Evolutionary conservation across 2,888 invertebrate genomes (phyloP), one percentile per base, ranked within the genome.

Genomic region (Taenaris catops): DNA sequence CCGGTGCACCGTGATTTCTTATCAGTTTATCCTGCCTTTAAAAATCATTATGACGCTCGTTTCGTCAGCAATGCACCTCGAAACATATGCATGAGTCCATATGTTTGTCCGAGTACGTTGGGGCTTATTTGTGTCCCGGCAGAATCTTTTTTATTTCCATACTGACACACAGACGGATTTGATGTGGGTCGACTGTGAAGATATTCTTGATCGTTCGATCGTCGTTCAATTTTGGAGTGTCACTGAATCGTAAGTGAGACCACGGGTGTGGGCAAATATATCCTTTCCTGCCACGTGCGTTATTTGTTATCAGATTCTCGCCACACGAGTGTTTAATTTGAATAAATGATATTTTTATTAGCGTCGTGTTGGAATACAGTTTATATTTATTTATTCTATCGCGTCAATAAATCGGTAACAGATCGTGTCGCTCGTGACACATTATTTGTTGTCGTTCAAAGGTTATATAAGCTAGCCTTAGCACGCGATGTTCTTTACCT

Each of bases 131-230:
- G 38, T 28, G 27, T 43, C 25, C 25, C 21, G 38, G 31, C 41
- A 33, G 44, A 58, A 53, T 63, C 53, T 58, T 34, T 35, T 70
- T 63, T 49, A 55, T 46, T 56, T 49, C 29, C 47, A 41, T 38
- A 34, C 36, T 43, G 36, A 41, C 46, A 48, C 50, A 56, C 61
- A 59, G n/a, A 34, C 21, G 20, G 19, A 62, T 69, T 67, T 78
- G 75, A 81, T 63, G 53, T 63, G 70, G 78, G 76, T 78, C 59
- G 74, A 66, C 68, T 58, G 64, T 50, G 57, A 52, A 45, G 45
- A 49, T 63, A 58, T 63, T 60, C 52, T 51, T 48, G 41, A 44
- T 41, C 41, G 46, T 38, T 44, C 34, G 25, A 40, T 53, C 45
- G 49, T 57, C 7, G 16, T 4, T 17, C 65, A 52, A 56, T 73